Evolutionary conservation across 2,113 vertebrate genomes (phyloP), one percentile per base, ranked within the genome.

Genomic region (Gymnocephalus cernua): DNA sequence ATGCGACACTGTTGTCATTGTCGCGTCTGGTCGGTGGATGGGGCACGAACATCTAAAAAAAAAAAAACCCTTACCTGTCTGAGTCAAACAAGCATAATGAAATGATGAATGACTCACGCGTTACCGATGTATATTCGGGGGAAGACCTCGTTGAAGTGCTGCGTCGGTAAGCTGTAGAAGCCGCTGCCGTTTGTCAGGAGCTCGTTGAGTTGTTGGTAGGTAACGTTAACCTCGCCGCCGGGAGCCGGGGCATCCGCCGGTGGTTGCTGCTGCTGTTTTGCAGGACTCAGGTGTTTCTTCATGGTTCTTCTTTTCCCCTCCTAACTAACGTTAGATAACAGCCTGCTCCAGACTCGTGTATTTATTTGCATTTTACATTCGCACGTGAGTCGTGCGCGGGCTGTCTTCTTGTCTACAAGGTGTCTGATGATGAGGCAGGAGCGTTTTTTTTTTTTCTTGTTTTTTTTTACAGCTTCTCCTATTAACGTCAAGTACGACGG

Each of bases 101-200:
- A 25, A 21, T 16, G 38, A 78, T 16, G 58, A 44, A 77, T 41
- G 74, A 95, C 95, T 99, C 94, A 99, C 98, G 97, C 97, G 94
- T 99, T 98, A 70, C 98, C 98, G 92, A 99, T 94, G 95, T 97
- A 98, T 90, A 99, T 96, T 83, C 96, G 93, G 57, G 97, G 97
- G 90, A 92, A 96, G 83, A 99, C 97, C 95, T 99, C 97, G 95
- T 98, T 97, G 95, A 96, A 98, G 83, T 99, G 97, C 70, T 98
- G 96, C 64, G 96, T 97, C 12, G 98, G 98, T 4, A 99, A 94
- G 91, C 96, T 97, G 96, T 99, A 99, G 82, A 96, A 96, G 82
- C 98, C 97, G 92, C 95, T 97, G 80, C 96, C 96, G 68, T 98
- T 93, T 0, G 97, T 96, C 77, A 99, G 93, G 11, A 99, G 95